phyloP scores from a whole-genome alignment of 1,140 invertebrate genomes.

The Trachymyrmex cornetzi region DNA sequence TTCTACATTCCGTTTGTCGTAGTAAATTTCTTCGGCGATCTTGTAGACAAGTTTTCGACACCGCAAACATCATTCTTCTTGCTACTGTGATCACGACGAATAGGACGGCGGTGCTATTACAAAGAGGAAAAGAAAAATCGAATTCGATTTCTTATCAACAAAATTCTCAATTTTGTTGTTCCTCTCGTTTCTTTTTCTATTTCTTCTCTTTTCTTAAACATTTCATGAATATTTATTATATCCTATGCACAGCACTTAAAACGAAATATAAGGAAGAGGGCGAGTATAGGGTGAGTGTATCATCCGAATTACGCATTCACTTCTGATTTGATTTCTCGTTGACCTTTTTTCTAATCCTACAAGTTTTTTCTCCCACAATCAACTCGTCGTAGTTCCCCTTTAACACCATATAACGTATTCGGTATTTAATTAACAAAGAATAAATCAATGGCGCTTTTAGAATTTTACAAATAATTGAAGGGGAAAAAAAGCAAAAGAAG shows the following conservation, averaged over 20 bases:
- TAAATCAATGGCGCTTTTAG: constrained; percentile 77
- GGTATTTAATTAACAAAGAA: constrained; percentile 83
- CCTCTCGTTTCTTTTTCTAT: constrained; percentile 12
- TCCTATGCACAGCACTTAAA: constrained; percentile 76
- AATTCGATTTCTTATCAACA: constrained; percentile 77
- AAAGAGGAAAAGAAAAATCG: constrained; percentile 73
- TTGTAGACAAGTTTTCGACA: constrained; percentile 18
- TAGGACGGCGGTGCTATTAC: constrained; percentile 39
- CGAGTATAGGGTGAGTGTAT: no score
- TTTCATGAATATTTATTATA: constrained; percentile 82
- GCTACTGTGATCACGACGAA: constrained; percentile 33
- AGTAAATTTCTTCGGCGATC: constrained; percentile 18
- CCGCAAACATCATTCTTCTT: constrained; percentile 13
- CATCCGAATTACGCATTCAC: no score
- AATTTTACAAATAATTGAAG: constrained; percentile 68
- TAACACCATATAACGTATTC: constrained; percentile 61
- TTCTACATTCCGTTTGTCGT: neutral
- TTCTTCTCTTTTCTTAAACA: constrained; percentile 41
- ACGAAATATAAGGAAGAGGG: neutral
- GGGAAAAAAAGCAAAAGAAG: neutral
- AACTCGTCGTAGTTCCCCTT: constrained; percentile 77
- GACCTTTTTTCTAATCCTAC: constrained; percentile 51
- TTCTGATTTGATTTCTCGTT: no score
- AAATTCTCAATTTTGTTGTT: constrained; percentile 67
- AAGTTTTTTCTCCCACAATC: constrained; percentile 75